phyloP scores from a whole-genome alignment of 1,140 invertebrate species.

The Whitmania pigra region DNA sequence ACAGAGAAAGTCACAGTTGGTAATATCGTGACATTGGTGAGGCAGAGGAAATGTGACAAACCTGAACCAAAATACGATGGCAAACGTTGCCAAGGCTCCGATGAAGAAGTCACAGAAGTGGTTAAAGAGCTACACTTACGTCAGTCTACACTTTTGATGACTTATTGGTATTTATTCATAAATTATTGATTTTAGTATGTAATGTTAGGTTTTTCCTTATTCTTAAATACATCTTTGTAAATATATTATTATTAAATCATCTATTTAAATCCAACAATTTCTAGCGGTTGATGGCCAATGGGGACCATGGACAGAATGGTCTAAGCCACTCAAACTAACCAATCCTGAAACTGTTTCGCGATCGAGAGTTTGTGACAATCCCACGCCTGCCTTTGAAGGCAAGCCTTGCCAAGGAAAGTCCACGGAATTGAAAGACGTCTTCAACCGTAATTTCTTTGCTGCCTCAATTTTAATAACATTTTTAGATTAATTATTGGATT shows the following conservation, averaged over 20 bases:
- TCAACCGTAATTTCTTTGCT: not conserved
- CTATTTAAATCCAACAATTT: not conserved
- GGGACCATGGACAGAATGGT: constrained; percentile 15
- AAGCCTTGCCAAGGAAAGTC: constrained; percentile 28
- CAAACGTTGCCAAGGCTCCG: constrained; percentile 10
- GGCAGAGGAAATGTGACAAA: constrained; percentile 15
- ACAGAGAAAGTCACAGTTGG: constrained; percentile 38
- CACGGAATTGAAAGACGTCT: constrained; percentile 24
- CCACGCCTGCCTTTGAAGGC: constrained; percentile 31
- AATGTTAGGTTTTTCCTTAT: not conserved
- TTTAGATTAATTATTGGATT: not conserved
- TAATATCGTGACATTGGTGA: constrained; percentile 21
- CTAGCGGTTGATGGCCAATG: constrained; percentile 14
- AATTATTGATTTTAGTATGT: not conserved
- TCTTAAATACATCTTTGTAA: not conserved
- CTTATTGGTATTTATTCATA: not conserved
- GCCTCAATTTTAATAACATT: not conserved
- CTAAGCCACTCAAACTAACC: constrained; percentile 12
- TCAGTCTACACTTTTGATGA: not conserved
- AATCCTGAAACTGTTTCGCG: constrained; percentile 23
- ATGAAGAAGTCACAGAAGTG: not conserved
- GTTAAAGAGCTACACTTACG: not conserved
- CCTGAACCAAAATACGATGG: constrained; percentile 18
- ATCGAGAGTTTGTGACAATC: constrained; percentile 32
- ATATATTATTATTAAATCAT: not conserved